phyloP scores from a whole-genome alignment of 2,888 invertebrate genomes.

The Sesia bembeciformis region DNA sequence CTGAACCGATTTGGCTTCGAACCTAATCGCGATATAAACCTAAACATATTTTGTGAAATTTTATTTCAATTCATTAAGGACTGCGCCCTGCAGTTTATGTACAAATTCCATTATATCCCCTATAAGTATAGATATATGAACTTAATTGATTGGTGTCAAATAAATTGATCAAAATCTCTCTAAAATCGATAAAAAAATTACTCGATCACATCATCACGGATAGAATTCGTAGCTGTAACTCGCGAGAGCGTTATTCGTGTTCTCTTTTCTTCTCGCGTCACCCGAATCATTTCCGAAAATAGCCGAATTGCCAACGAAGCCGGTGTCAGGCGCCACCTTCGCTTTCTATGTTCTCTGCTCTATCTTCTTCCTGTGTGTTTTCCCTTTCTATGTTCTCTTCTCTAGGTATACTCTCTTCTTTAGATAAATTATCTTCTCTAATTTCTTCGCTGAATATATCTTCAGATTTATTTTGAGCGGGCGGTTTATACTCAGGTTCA shows the following conservation, averaged over 20 bases:
- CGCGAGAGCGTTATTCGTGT: not conserved
- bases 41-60: no score
- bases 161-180: not conserved
- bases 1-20: no score
- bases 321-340: conserved; percentile 44
- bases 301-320: conserved; percentile 40
- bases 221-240: conserved; percentile 5
- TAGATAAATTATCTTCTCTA: conserved; percentile 14
- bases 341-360: conserved; percentile 22
- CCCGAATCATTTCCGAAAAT: conserved; percentile 69
- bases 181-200: no score
- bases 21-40: no score
- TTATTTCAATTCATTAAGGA: no score
- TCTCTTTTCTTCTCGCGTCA: conserved; percentile 26
- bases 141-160: no score
- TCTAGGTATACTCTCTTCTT: conserved; percentile 7
- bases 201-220: not conserved
- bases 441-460: conserved; percentile 39
- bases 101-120: no score
- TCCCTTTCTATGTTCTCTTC: not conserved
- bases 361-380: conserved; percentile 5
- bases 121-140: no score
- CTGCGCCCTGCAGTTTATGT: no score
- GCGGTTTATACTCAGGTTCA: not conserved
- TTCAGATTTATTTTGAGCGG: conserved; percentile 5